Evolutionary conservation across 2,888 invertebrate species (phyloP).

Genomic region (Spatulosminthurus flaviceps): DNA sequence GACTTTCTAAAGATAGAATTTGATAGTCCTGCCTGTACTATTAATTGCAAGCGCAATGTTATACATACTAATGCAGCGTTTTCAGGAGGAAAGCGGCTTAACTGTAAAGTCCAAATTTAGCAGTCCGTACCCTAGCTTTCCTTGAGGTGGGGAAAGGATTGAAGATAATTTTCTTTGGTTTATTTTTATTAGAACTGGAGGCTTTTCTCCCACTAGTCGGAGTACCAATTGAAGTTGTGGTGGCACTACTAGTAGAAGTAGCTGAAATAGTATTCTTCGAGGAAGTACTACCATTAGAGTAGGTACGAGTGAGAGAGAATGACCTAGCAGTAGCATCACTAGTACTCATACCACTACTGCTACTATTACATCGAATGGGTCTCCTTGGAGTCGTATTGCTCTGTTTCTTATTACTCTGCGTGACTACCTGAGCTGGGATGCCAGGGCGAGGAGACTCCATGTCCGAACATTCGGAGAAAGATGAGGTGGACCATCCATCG

Average conservation of each 20-base stretch:
- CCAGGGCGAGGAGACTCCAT: constrained; percentile 25
- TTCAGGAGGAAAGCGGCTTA: too few relatives aligned
- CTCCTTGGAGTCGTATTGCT: constrained; percentile 23
- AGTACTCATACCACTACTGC: not conserved
- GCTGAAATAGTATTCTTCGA: constrained; percentile 5
- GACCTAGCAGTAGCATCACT: not conserved
- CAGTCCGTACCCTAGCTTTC: constrained; percentile 55
- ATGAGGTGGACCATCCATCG: constrained; percentile 66
- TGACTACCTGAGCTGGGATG: not conserved
- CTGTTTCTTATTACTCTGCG: not conserved
- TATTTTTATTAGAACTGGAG: constrained; percentile 33
- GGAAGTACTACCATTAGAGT: not conserved
- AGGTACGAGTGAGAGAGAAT: not conserved
- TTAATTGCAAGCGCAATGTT: too few relatives aligned
- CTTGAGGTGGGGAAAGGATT: constrained; percentile 62
- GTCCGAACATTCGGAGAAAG: constrained; percentile 53
- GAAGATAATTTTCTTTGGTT: constrained; percentile 50
- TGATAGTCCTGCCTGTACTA: too few relatives aligned
- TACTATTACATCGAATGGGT: constrained; percentile 25
- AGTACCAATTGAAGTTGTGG: too few relatives aligned
- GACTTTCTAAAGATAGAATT: too few relatives aligned
- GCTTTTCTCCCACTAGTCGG: not conserved
- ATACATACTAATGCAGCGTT: too few relatives aligned
- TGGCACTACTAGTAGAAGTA: not conserved
- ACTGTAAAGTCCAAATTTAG: constrained; percentile 62